phyloP scores from a whole-genome alignment of 2,113 vertebrate genomes.

The Callaeas wilsoni region DNA sequence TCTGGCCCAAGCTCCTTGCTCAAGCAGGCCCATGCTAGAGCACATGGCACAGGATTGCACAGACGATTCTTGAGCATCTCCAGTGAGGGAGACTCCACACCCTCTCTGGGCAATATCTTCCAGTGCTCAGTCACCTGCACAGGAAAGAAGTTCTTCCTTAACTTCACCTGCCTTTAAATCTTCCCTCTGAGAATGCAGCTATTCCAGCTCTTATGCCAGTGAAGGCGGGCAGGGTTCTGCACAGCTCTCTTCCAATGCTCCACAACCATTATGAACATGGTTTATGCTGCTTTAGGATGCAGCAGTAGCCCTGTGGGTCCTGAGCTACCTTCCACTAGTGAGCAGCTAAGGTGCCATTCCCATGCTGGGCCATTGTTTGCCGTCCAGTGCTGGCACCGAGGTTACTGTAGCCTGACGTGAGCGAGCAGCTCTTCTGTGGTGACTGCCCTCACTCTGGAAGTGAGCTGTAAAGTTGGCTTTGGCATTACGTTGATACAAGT shows the following conservation, averaged over 20 bases:
- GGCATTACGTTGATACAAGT: background rate
- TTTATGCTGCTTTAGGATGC: background rate
- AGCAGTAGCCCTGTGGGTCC: background rate
- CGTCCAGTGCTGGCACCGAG: rapidly evolving
- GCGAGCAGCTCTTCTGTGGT: background rate
- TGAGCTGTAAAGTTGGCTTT: background rate
- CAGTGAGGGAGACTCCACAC: background rate
- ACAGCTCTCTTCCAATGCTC: background rate
- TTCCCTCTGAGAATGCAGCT: background rate
- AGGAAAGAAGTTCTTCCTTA: background rate
- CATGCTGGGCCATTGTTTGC: background rate
- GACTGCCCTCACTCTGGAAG: background rate
- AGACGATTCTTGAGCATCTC: background rate
- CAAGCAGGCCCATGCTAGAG: background rate
- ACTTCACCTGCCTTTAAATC: background rate
- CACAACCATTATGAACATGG: background rate
- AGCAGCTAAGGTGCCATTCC: background rate
- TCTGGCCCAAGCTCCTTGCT: background rate
- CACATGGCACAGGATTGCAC: background rate
- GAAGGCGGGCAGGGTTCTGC: background rate
- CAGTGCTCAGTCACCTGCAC: rapidly evolving
- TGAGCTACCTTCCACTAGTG: background rate
- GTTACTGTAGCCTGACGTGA: rapidly evolving
- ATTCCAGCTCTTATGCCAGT: background rate
- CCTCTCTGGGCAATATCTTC: too few relatives aligned